Evolutionary conservation across 2,797 vertebrate species (phyloP), one percentile per base, ranked within the genome.

Genomic region (Manis javanica): DNA sequence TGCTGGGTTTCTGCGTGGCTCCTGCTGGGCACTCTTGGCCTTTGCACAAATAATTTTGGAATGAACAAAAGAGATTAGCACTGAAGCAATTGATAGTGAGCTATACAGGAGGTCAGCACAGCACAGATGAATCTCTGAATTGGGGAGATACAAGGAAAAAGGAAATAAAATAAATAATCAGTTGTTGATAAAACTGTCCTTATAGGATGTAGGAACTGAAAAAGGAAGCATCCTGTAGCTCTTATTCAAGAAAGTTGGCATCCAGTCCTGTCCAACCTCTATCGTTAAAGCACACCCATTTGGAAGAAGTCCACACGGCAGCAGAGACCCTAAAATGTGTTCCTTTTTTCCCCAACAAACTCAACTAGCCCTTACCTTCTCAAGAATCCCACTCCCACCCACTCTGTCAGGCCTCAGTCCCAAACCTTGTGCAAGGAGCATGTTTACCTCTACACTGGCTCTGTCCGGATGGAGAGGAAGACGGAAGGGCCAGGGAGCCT

Each of bases 41-140:
- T 92, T 89, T 96, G 82, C 51, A 51, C 92, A 89, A 86, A 89
- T 81, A 95, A 91, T 95, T 90, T 94, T 14, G 55, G 64, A 89
- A 90, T 83, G 71, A 89, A 96, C 83, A 91, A 87, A 96, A 95
- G 78, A 95, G 82, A 96, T 96, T 94, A 96, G 81, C 69, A 61
- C 26, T n/a, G 61, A 95, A 92, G 90, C 81, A 92, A 79, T 94
- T 84, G 94, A 79, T 34, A 74, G 16, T 31, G 64, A 95, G 91
- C 49, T 46, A 61, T 39, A 39, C 9, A 31, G 82, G 93, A 95
- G 85, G 78, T 87, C 49, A 31, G 46, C 64, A 83, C 68, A 59
- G 83, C 61, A 19, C 53, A 91, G 91, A 93, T 78, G 78, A 81
- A 87, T 92, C 88, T 93, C 82, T 39, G 74, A 68, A 75, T n/a